Evolutionary conservation across 2,113 vertebrate species (phyloP).

Genomic region (Caracal caracal): DNA sequence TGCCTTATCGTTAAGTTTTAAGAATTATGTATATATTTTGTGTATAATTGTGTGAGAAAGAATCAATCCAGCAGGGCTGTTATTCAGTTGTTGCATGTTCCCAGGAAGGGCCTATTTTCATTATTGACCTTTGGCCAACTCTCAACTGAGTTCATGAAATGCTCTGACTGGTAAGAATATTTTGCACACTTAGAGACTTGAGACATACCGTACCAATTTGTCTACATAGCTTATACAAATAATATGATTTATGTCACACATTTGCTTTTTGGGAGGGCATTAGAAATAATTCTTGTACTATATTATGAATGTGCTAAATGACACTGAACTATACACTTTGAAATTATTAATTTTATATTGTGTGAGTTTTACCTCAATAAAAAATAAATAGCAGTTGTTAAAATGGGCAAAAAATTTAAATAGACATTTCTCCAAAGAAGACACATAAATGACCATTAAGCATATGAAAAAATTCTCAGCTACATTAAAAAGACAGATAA

Average conservation of each 20-base stretch:
- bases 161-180: background rate
- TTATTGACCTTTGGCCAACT: background rate
- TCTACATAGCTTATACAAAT: background rate
- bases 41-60: background rate
- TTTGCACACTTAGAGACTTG: background rate
- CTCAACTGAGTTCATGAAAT: background rate
- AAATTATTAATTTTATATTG: background rate
- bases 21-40: background rate
- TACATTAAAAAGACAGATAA: background rate
- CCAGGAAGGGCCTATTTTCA: background rate
- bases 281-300: background rate
- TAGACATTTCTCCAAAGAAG: background rate
- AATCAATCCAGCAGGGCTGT: background rate
- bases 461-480: background rate
- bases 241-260: background rate
- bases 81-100: background rate
- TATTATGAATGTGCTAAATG: slow-evolving; percentile 1
- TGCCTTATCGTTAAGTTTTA: slow-evolving; percentile 7
- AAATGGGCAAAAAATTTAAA: background rate
- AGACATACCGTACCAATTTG: background rate
- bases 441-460: background rate
- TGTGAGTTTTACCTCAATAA: background rate
- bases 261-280: background rate
- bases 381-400: background rate
- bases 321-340: background rate